These are phyloP conservation scores for Catajapyx aquilonaris DNA, from an alignment of 1,140 invertebrate genomes.

Conservation along the genomic window DNA sequence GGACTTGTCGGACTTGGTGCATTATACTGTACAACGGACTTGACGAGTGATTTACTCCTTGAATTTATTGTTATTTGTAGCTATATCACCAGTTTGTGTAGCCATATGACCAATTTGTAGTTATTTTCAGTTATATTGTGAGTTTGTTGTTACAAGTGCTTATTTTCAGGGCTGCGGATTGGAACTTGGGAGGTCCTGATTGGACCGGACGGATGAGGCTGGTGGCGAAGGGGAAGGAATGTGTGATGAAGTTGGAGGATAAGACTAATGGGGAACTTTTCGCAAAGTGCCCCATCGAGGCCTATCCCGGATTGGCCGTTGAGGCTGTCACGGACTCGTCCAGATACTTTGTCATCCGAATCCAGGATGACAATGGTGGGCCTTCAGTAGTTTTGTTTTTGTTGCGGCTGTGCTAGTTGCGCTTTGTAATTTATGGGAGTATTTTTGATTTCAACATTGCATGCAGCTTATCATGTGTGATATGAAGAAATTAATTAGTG, in stretches of 20 bases:
- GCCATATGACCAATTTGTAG: background rate
- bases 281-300: constrained; percentile 92
- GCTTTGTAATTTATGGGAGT: too few species aligned
- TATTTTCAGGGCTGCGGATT: constrained; percentile 75
- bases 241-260: constrained; percentile 87
- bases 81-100: background rate
- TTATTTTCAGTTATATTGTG: constrained; percentile 3
- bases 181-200: constrained; percentile 89
- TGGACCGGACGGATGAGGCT: constrained; percentile 88
- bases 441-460: too few species aligned
- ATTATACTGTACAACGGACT: too few species aligned
- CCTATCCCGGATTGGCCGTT: constrained; percentile 81
- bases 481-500: too few species aligned
- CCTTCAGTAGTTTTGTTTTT: too few species aligned
- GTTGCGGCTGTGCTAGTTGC: too few species aligned
- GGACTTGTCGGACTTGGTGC: too few species aligned
- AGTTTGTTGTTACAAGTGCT: too few species aligned
- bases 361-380: constrained; percentile 80
- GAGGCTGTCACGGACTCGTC: constrained; percentile 95
- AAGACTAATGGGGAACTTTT: constrained; percentile 87
- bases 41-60: too few species aligned
- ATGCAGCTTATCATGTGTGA: too few species aligned
- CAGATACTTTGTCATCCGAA: constrained; percentile 90
- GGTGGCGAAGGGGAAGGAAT: constrained; percentile 65
- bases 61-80: too few species aligned